Evolutionary conservation across 2,888 invertebrate species (phyloP), one percentile per base, ranked within the genome.

Genomic region (Amiota communis): DNA sequence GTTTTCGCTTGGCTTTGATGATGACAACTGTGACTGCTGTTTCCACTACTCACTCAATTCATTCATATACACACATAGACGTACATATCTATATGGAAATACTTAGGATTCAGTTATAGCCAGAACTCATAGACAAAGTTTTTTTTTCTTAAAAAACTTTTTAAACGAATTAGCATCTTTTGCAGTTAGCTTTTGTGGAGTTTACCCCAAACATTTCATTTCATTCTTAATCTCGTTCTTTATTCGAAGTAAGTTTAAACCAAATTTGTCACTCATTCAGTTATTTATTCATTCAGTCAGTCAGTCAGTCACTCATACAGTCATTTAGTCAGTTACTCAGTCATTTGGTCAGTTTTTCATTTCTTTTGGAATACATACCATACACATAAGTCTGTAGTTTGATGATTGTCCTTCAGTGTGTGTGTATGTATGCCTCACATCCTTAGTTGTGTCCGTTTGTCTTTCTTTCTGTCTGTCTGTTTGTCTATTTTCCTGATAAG

Each of bases 151-250:
- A 80, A 85, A 83, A 83, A 79, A 81, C 23, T 83, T 83, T 83
- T 49, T 85, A 83, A 83, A 83, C 83, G 78, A 83, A 83, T 83
- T 83, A 83, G 85, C 83, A 83, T 83, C 83, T 83, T 85, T 81
- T 80, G 84, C 84, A 85, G 23, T n/a, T 63, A 63, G 64, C 2
- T 64, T 46, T 63, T 46, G 46, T 46, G n/a, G n/a, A 64, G 13
- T 8, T 13, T 47, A 4, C 64, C 36, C 36, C 36, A 36, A n/a
- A 36, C 36, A 6, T 36, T 36, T 36, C 8, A 36, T 6, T 36
- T 36, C 6, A 36, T 6, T 36, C 36, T 36, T 36, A 36, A 36
- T 36, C 36, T 36, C 6, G 8, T 36, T 36, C 36, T 36, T 11
- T 20, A 9, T 49, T 12, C 15, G 49, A 4, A 46, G 46, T 59